Evolutionary conservation across 2,797 vertebrate species (phyloP), one percentile per base, ranked within the genome.

Genomic region (Petrocephalus sullivani): DNA sequence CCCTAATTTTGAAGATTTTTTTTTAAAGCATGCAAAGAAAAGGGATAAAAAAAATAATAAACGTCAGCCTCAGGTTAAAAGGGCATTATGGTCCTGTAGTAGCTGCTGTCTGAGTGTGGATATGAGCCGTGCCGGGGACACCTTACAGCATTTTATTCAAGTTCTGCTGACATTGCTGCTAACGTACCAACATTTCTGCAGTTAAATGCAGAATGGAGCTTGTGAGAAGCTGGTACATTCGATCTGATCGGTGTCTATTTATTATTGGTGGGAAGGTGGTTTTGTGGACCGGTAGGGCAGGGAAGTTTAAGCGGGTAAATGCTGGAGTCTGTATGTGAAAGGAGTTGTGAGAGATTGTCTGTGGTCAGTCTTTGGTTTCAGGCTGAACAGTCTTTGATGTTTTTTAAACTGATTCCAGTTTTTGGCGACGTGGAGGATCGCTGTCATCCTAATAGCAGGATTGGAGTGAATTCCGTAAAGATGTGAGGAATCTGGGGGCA

Each of bases 1-100:
- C 28, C 56, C 56, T 37, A 41, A 58, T 37, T 93, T 91, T 92
- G 88, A 88, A 89, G 89, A 90, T 14, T 61, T 37, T 87, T 81
- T 91, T 89, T 91, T 53, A 28, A 78, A 87, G n/a, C 53, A 87
- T 78, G 88, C 19, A 86, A 85, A 46, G 28, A 51, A 83, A 54
- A 9, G 21, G 46, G 12, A 28, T 12, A 33, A 33, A 33, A 12
- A 41, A 53, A 49, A 54, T 56, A 5, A 60, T 28, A 82, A 1
- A 9, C 8, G 16, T 54, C 56, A 49, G 28, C 67, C 41, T 89
- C 67, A 81, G 85, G 64, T 61, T n/a, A 67, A 84, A 37, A 51
- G 90, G 89, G 88, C 90, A 89, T 90, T 89, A 88, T 16, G 49
- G 85, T 58, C 84, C 46, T 7, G 21, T 87, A 28, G 33, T 21